Conservation (phyloP, 2,113 vertebrate species). For the Dipodomys merriami region DNA sequence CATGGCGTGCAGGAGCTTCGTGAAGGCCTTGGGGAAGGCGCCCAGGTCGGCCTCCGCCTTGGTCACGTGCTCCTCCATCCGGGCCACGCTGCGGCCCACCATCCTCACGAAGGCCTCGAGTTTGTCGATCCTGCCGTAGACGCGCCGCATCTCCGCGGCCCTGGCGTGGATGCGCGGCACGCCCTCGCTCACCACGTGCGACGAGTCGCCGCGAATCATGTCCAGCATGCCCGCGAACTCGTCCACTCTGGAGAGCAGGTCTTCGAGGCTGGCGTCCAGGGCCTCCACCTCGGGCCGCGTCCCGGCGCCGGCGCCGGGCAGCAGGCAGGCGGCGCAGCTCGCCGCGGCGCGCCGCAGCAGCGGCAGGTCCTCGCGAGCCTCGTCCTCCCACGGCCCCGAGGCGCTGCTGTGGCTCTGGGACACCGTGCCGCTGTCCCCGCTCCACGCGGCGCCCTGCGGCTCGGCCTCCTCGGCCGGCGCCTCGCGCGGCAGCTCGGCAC, state of each 20-base stretch:
- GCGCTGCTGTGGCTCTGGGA: slow-evolving; percentile 94
- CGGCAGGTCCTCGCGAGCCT: slow-evolving; percentile 73
- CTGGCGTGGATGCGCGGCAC: slow-evolving; percentile 94
- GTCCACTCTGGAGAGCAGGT: slow-evolving; percentile 95
- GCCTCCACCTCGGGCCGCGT: slow-evolving; percentile 73
- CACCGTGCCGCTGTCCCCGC: slow-evolving; percentile 93
- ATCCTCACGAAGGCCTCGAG: slow-evolving; percentile 96
- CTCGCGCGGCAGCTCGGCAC: fast-evolving
- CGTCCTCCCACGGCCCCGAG: slow-evolving; percentile 90
- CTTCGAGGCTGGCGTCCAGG: slow-evolving; percentile 90
- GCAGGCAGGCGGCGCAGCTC: slow-evolving; percentile 82
- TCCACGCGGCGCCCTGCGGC: slow-evolving; percentile 84
- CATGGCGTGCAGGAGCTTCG: slow-evolving; percentile 93
- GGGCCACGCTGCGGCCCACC: slow-evolving; percentile 90
- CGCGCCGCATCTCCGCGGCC: slow-evolving; percentile 93
- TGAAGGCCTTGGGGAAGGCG: slow-evolving; percentile 91
- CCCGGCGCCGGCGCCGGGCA: slow-evolving; percentile 71
- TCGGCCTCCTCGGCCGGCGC: slow-evolving; percentile 80
- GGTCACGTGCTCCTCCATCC: slow-evolving; percentile 93
- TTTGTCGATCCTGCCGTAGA: slow-evolving; percentile 94
- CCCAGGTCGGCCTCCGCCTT: slow-evolving; percentile 93
- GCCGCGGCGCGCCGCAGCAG: slow-evolving; percentile 83
- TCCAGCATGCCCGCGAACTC: slow-evolving; percentile 98
- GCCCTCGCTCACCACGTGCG: slow-evolving; percentile 93
- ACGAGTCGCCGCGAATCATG: slow-evolving; percentile 89